Percentiles rank a stretch among this genome's conserved stretches.
Evolutionary conservation across 2,888 invertebrate species (phyloP).

Genomic region (Thecocarcelia acutangulata): DNA sequence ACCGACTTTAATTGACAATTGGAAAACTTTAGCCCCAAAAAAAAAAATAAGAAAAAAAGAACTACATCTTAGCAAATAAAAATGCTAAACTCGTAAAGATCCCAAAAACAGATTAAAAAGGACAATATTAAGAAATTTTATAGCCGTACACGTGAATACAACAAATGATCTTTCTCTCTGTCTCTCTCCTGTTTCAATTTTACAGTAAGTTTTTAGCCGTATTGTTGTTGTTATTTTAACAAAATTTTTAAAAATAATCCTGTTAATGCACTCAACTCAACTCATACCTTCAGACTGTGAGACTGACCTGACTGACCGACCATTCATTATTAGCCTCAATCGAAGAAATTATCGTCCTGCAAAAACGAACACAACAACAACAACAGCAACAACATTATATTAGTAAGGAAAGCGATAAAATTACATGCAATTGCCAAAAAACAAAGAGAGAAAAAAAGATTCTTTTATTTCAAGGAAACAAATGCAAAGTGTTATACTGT

Average conservation of each 20-base stretch:
- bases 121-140: slow-evolving; percentile 64
- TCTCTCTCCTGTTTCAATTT: background rate
- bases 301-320: slow-evolving; percentile 1
- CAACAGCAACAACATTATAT: slow-evolving; percentile 13
- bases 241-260: slow-evolving; percentile 25
- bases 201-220: background rate
- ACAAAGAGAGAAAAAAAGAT: slow-evolving; percentile 30
- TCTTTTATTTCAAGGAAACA: slow-evolving; percentile 18
- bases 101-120: slow-evolving; percentile 43
- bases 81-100: slow-evolving; percentile 59
- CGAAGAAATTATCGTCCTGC: slow-evolving; percentile 10
- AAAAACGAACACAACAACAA: too few relatives aligned
- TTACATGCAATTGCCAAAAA: slow-evolving; percentile 61
- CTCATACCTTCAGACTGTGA: background rate
- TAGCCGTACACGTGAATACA: background rate
- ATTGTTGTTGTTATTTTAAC: slow-evolving; percentile 6
- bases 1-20: slow-evolving; percentile 50
- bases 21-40: slow-evolving; percentile 22
- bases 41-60: slow-evolving; percentile 1
- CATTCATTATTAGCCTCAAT: background rate
- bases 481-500: slow-evolving; percentile 28
- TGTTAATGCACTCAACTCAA: slow-evolving; percentile 7
- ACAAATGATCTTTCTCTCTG: slow-evolving; percentile 21
- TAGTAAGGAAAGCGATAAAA: slow-evolving; percentile 56
- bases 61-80: slow-evolving; percentile 21